A percentile compares a stretch with the other conserved stretches of the same genome.
phyloP scores from a whole-genome alignment of 2,797 vertebrate species.

The Poliocrania exsul region DNA sequence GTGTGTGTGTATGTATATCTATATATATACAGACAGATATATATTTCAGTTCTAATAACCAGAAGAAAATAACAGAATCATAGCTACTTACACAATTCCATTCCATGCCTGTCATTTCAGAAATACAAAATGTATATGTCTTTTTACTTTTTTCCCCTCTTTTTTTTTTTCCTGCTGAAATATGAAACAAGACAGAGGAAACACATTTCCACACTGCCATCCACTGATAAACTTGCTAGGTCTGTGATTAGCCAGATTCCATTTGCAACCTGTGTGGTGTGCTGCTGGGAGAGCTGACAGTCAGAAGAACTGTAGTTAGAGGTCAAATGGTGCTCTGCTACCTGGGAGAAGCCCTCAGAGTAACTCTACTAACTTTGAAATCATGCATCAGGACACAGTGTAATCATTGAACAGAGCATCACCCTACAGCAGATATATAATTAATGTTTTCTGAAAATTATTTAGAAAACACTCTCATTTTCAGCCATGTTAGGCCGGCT shows the following conservation, averaged over 20 bases:
- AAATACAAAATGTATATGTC: not conserved
- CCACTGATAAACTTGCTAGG: slow-evolving; percentile 29
- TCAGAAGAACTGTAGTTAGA: not conserved
- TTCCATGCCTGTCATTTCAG: not conserved
- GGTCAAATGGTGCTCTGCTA: not conserved
- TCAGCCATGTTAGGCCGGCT: not conserved
- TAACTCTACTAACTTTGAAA: not conserved
- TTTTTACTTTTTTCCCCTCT: not conserved
- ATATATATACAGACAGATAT: not conserved
- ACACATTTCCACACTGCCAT: slow-evolving; percentile 16
- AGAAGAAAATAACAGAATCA: not conserved
- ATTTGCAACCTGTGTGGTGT: not conserved
- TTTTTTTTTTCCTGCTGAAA: not conserved
- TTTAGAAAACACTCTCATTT: not conserved
- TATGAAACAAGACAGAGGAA: not conserved
- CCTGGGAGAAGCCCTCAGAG: not conserved
- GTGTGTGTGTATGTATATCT: too few relatives aligned
- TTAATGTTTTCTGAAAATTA: not conserved
- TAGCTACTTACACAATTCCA: not conserved
- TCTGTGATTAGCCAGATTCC: slow-evolving; percentile 1
- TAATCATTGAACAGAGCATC: not conserved
- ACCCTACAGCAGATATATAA: not conserved
- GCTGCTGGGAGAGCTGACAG: slow-evolving; percentile 46
- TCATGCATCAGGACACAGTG: not conserved
- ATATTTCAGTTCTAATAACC: not conserved